Evolutionary conservation across 2,113 vertebrate species (phyloP).

Genomic region (Grammatotria lemairii): DNA sequence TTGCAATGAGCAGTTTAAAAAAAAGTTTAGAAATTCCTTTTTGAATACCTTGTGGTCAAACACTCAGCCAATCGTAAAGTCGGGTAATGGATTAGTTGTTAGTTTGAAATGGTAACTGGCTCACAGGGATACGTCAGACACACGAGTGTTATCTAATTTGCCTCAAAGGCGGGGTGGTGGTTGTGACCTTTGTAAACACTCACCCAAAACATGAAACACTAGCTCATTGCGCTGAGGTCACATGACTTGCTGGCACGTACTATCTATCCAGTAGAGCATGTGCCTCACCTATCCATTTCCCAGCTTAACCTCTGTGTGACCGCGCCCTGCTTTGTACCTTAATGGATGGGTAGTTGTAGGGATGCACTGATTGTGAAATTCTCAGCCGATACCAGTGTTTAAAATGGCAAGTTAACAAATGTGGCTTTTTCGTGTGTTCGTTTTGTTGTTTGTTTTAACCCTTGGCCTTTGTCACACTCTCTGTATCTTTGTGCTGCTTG

Average conservation of each 20-base stretch:
- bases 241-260: background rate
- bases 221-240: constrained; percentile 16
- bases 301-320: constrained; percentile 7
- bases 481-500: background rate
- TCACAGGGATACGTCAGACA: background rate
- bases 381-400: background rate
- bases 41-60: background rate
- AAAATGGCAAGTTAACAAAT: background rate
- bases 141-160: background rate
- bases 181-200: constrained; percentile 23
- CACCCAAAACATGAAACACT: constrained; percentile 34
- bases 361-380: background rate
- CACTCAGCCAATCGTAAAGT: background rate
- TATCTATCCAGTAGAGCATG: constrained; percentile 13
- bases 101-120: background rate
- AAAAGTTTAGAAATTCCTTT: background rate
- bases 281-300: constrained; percentile 6
- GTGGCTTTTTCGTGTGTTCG: background rate
- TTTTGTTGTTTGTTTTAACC: background rate
- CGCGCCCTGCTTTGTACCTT: background rate
- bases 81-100: background rate
- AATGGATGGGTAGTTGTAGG: background rate
- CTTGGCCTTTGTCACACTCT: background rate
- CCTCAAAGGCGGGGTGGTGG: background rate
- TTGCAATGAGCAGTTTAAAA: background rate